Percentiles rank a stretch among this genome's conserved stretches.
Conservation (phyloP, 2,797 vertebrate species). For the Clamator glandarius region DNA sequence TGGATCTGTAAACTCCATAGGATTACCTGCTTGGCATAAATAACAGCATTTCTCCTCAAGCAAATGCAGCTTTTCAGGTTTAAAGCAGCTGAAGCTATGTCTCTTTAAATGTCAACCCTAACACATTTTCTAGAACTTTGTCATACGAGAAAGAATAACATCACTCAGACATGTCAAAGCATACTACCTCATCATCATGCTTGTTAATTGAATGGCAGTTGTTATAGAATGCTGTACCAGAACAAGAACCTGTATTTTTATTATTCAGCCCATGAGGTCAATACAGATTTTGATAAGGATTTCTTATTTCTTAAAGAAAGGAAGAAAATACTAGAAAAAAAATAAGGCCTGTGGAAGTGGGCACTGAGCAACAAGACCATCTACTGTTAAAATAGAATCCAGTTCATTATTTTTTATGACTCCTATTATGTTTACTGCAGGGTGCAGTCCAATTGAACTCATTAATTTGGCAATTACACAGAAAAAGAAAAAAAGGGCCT, state of each 20-base stretch:
- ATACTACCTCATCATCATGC: conserved; percentile 44
- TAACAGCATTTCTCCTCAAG: conserved; percentile 12
- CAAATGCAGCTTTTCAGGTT: conserved; percentile 22
- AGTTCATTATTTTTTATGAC: conserved; percentile 75
- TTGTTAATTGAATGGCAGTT: conserved; percentile 49
- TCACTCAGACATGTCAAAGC: conserved; percentile 32
- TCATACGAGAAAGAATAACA: conserved; percentile 37
- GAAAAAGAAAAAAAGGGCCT: conserved; percentile 54
- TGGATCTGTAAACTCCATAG: neutral
- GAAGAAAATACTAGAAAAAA: conserved; percentile 4
- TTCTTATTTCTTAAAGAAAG: conserved; percentile 26
- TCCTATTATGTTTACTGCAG: conserved; percentile 72
- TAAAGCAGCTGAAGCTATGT: neutral
- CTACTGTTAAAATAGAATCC: conserved; percentile 50
- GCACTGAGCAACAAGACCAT: conserved; percentile 46
- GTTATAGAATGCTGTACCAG: conserved; percentile 21
- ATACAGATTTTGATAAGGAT: neutral
- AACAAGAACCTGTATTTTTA: conserved; percentile 25
- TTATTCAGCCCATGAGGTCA: conserved; percentile 2
- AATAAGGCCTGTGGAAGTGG: conserved; percentile 19
- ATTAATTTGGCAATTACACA: conserved; percentile 73
- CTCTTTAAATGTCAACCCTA: conserved; percentile 21
- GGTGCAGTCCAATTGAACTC: conserved; percentile 67
- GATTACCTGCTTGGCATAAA: neutral
- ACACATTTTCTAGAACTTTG: conserved; percentile 26